Evolutionary conservation across 2,888 invertebrate species (phyloP), one percentile per base, ranked within the genome.

Genomic region (Nycteola revayana): DNA sequence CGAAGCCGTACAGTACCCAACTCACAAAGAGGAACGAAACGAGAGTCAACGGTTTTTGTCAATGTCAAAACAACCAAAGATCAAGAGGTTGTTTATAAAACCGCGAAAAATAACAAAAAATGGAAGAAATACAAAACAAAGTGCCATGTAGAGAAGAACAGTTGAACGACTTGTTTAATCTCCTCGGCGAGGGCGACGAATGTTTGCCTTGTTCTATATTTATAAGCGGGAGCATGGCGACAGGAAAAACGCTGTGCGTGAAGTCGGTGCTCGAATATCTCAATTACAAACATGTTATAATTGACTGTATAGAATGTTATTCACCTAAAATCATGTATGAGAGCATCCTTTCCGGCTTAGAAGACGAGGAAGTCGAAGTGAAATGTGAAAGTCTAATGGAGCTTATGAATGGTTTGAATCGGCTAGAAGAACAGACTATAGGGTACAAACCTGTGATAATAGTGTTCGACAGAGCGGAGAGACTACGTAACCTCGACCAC

Each of bases 221-320:
- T 83, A 60, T 96, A 32, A 93, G 93, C 71, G 97, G 97, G n/a
- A 94, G 94, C 69, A 92, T 95, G 51, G 93, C 94, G 6, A 94
- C 94, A 10, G 97, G 96, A 14, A 97, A 97, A 89, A 92, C 93
- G n/a, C 74, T 93, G 9, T 90, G 96, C 36, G 71, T 94, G 2
- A 89, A 88, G 32, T 82, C 90, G 6, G 76, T 95, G 7, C 73
- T 97, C 2, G 66, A 85, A 22, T 75, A 85, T 59, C 77, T 92
- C 24, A 68, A 89, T 30, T 91, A 92, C 44, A 91, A 90, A 72
- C 84, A 91, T 57, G 92, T 93, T 17, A 67, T 91, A 22, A 84
- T 97, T 14, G 95, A 96, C 81, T 94, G 96, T 66, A 91, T 96
- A 4, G 96, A 97, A 78, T 95, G 94, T 70, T 95, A 95, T 72